Evolutionary conservation across 2,797 vertebrate species (phyloP).

Genomic region (Enteromius radiatus): DNA sequence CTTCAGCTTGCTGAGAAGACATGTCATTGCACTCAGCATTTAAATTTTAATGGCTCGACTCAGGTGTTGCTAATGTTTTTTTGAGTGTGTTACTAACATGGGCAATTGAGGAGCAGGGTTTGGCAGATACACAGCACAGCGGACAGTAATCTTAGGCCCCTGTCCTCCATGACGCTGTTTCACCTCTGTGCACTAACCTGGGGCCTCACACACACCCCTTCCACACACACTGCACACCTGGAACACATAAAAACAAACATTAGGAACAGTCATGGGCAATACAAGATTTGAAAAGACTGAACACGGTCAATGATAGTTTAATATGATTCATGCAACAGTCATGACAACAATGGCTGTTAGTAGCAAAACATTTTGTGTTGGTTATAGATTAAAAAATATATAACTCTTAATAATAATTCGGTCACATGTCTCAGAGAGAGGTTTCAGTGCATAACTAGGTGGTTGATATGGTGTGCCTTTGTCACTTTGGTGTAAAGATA

Average conservation of each 20-base stretch:
- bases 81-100: constrained; percentile 71
- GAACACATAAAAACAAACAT: constrained; percentile 36
- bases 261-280: not conserved
- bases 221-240: constrained; percentile 67
- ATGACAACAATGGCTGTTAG: not conserved
- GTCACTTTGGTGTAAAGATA: not conserved
- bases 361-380: not conserved
- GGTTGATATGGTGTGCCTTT: not conserved
- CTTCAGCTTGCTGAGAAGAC: not conserved
- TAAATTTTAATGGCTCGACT: not conserved
- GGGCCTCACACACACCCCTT: constrained; percentile 60
- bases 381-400: not conserved
- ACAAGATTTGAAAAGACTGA: not conserved
- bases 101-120: constrained; percentile 74
- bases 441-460: not conserved
- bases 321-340: not conserved
- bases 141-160: constrained; percentile 78
- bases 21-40: not conserved
- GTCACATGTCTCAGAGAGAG: not conserved
- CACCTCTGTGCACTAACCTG: constrained; percentile 70
- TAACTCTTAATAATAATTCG: not conserved
- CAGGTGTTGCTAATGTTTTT: not conserved
- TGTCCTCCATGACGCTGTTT: constrained; percentile 78
- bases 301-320: not conserved
- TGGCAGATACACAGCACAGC: constrained; percentile 80